Evolutionary conservation across 2,888 invertebrate genomes (phyloP).

Genomic region (Pyrocoelia pectoralis): DNA sequence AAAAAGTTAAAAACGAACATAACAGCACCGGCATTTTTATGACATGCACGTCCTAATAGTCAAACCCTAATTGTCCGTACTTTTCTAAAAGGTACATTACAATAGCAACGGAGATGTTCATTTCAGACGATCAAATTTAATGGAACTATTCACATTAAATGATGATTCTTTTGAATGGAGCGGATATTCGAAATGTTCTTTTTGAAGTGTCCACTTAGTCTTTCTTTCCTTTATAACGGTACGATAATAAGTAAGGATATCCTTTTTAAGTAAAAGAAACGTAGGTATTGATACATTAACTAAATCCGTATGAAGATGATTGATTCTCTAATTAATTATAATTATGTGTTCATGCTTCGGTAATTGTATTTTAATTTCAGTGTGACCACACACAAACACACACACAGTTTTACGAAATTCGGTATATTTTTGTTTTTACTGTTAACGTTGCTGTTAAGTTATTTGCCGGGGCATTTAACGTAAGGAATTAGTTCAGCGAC

Average conservation of each 20-base stretch:
- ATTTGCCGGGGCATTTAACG: conserved; percentile 16
- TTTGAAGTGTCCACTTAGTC: conserved; percentile 11
- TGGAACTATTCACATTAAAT: conserved; percentile 23
- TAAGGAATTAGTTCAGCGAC: conserved; percentile 14
- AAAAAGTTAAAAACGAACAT: too few relatives aligned
- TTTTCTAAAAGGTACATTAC: conserved; percentile 9
- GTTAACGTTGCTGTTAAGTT: conserved; percentile 7
- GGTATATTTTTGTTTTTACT: background rate
- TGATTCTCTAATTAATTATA: background rate
- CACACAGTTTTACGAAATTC: background rate
- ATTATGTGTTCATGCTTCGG: conserved; percentile 15
- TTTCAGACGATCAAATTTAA: conserved; percentile 28
- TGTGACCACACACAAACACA: background rate
- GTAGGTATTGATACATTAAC: background rate
- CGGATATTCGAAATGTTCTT: conserved; percentile 28
- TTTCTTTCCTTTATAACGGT: background rate
- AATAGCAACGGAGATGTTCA: conserved; percentile 25
- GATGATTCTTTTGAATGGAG: conserved; percentile 22
- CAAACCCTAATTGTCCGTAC: background rate
- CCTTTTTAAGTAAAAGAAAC: background rate
- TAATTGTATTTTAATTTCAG: background rate
- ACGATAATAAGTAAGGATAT: background rate
- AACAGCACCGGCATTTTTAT: too few relatives aligned
- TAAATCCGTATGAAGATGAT: background rate
- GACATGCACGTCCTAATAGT: background rate